Percentiles rank a stretch among this genome's conserved stretches.
Evolutionary conservation across 2,888 invertebrate genomes (phyloP).

Genomic region (Epistrophe eligans): DNA sequence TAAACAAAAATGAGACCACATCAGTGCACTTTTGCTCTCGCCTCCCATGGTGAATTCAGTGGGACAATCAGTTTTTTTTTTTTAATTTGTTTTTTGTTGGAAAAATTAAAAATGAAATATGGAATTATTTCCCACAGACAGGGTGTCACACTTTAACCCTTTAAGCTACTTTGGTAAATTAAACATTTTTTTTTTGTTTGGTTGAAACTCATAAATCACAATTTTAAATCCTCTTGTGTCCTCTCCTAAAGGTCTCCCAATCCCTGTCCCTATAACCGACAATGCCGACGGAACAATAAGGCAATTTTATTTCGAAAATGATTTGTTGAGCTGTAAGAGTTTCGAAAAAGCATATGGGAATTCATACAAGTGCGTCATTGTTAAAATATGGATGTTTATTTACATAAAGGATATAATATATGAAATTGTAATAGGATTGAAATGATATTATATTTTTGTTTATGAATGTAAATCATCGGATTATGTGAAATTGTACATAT

Average conservation of each 20-base stretch:
- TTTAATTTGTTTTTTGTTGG: not conserved
- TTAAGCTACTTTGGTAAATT: slow-evolving; percentile 34
- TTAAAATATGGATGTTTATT: slow-evolving; percentile 5
- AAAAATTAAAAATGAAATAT: slow-evolving; percentile 16
- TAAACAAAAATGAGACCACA: slow-evolving; percentile 62
- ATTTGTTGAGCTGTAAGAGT: slow-evolving; percentile 35
- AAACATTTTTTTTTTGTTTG: not conserved
- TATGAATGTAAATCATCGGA: slow-evolving; percentile 13
- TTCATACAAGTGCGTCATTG: slow-evolving; percentile 32
- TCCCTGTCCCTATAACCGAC: too few relatives aligned
- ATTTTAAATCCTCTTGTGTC: slow-evolving; percentile 36
- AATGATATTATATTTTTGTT: slow-evolving; percentile 10
- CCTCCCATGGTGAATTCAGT: slow-evolving; percentile 19
- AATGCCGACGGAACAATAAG: slow-evolving; percentile 18
- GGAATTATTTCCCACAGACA: slow-evolving; percentile 26
- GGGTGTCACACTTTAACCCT: slow-evolving; percentile 23
- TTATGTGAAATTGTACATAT: not conserved
- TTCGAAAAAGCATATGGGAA: slow-evolving; percentile 24
- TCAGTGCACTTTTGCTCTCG: slow-evolving; percentile 17
- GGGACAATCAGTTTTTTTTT: not conserved
- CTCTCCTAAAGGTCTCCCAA: slow-evolving; percentile 5
- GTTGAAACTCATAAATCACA: slow-evolving; percentile 34
- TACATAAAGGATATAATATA: slow-evolving; percentile 2
- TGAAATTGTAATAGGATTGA: slow-evolving; percentile 6
- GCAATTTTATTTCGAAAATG: slow-evolving; percentile 32